Percentiles rank a stretch among this genome's conserved stretches.
These are phyloP conservation scores for Ariolimax columbianus DNA, from an alignment of 2,888 invertebrate genomes.

Conservation along the genomic window DNA sequence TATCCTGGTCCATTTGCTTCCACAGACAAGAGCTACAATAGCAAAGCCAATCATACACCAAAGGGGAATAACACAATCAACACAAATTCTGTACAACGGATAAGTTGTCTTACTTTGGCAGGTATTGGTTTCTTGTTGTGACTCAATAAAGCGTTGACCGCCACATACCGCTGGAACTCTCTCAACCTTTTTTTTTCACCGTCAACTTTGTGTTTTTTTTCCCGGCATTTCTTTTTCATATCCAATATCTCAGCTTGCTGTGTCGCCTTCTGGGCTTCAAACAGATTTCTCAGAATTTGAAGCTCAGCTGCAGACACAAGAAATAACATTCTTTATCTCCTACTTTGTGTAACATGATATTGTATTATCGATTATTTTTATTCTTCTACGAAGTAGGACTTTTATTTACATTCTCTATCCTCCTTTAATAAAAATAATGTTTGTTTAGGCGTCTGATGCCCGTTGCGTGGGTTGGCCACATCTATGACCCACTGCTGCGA, in stretches of 20 bases:
- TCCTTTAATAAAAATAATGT: too few species aligned
- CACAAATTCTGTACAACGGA: background rate
- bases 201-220: slow-evolving; percentile 74
- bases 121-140: slow-evolving; percentile 76
- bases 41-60: too few species aligned
- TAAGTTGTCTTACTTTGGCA: slow-evolving; percentile 51
- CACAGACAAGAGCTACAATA: too few species aligned
- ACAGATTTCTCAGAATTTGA: slow-evolving; percentile 74
- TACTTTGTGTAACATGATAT: too few species aligned
- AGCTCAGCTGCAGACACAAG: slow-evolving; percentile 69
- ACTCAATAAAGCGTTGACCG: slow-evolving; percentile 74
- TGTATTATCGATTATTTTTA: too few species aligned
- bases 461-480: too few species aligned
- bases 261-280: slow-evolving; percentile 66
- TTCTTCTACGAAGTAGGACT: too few species aligned
- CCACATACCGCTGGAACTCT: slow-evolving; percentile 76
- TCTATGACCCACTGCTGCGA: too few species aligned
- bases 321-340: background rate
- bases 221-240: slow-evolving; percentile 71
- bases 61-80: too few species aligned
- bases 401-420: too few species aligned
- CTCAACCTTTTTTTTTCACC: slow-evolving; percentile 74
- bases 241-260: slow-evolving; percentile 74
- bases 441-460: too few species aligned
- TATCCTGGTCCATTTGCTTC: too few species aligned